Conservation (phyloP, 1,140 invertebrate genomes). For the Drosophila quadrilineata region DNA sequence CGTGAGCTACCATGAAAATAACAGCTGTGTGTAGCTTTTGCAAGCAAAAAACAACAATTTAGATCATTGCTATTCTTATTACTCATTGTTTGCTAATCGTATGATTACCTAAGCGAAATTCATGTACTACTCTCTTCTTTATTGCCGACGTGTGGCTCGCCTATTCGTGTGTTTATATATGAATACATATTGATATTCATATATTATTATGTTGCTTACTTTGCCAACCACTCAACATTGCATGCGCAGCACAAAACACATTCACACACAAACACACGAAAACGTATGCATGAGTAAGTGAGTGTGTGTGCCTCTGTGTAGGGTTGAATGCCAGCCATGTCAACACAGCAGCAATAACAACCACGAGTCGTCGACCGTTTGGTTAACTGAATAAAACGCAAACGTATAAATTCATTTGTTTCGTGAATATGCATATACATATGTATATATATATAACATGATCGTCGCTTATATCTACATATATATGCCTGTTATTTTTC, state of each 20-base stretch:
- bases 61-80: too few species aligned
- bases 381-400: slow-evolving; percentile 11
- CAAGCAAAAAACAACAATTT: too few species aligned
- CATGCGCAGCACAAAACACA: slow-evolving; percentile 5
- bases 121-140: too few species aligned
- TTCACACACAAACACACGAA: neutral
- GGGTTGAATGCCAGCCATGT: slow-evolving; percentile 18
- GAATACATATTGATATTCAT: neutral
- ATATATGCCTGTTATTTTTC: neutral
- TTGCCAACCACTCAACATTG: neutral
- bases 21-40: too few species aligned
- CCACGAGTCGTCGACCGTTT: slow-evolving; percentile 20
- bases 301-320: neutral
- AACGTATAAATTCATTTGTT: slow-evolving; percentile 1
- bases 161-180: neutral
- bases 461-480: too few species aligned
- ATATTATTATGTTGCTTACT: neutral
- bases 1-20: too few species aligned
- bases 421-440: neutral
- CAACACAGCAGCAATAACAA: slow-evolving; percentile 12
- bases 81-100: too few species aligned
- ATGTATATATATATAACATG: neutral
- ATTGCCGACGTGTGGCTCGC: too few species aligned
- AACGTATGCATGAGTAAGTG: neutral
- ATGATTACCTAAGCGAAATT: too few species aligned